These are phyloP conservation scores for Anagyrus pseudococci DNA, from an alignment of 2,888 invertebrate genomes.

Conservation along the genomic window DNA sequence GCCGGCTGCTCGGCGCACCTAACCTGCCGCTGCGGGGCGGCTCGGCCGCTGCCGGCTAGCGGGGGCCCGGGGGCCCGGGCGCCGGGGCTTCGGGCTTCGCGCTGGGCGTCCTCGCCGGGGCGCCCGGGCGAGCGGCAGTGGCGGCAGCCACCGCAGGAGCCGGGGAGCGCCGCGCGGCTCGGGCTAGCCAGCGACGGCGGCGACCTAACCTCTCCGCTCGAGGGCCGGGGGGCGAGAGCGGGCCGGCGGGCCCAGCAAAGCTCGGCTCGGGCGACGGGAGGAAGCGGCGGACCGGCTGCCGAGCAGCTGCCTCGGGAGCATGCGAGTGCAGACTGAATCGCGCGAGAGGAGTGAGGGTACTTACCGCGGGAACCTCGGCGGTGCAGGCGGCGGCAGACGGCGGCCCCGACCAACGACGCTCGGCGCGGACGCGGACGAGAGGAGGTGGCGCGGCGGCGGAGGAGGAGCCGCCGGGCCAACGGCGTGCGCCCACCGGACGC, in stretches of 20 bases:
- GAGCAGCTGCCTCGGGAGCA: slow-evolving; percentile 60
- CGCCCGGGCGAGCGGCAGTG: background rate
- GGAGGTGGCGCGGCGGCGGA: slow-evolving; percentile 49
- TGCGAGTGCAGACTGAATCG: slow-evolving; percentile 62
- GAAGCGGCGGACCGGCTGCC: slow-evolving; percentile 45
- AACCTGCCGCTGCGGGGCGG: background rate
- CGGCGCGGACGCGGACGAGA: slow-evolving; percentile 30
- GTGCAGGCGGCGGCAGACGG: slow-evolving; percentile 45
- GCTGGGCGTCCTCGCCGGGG: background rate
- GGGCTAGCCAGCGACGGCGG: background rate
- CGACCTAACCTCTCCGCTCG: slow-evolving; percentile 41
- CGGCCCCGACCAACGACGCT: slow-evolving; percentile 48
- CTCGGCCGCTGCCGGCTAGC: background rate
- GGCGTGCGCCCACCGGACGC: background rate
- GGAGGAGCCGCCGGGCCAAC: background rate
- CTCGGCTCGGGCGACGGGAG: background rate
- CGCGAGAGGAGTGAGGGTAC: slow-evolving; percentile 56
- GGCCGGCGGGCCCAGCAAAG: slow-evolving; percentile 46
- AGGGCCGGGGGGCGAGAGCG: slow-evolving; percentile 51
- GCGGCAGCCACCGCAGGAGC: background rate
- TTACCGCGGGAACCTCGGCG: slow-evolving; percentile 57
- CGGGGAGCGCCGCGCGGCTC: background rate
- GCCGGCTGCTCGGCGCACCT: slow-evolving; percentile 23
- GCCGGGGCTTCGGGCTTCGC: no score
- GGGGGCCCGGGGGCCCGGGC: background rate